Evolutionary conservation across 2,888 invertebrate genomes (phyloP).

Genomic region (Phania funesta): DNA sequence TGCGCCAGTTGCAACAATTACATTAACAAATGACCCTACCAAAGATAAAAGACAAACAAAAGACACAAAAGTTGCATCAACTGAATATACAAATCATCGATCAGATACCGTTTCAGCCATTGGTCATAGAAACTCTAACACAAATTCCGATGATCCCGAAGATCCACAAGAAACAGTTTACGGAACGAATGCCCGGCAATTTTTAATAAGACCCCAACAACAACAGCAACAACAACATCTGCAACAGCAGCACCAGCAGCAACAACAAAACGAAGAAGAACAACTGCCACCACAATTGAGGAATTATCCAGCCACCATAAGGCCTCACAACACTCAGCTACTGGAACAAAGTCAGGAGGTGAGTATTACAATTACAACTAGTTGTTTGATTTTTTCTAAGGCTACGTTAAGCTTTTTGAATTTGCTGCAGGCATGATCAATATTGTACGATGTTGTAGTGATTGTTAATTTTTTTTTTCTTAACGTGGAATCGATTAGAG

Average conservation of each 20-base stretch:
- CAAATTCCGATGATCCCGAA: slow-evolving; percentile 76
- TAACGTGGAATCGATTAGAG: slow-evolving; percentile 36
- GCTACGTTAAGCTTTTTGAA: not conserved
- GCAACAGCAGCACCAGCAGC: slow-evolving; percentile 76
- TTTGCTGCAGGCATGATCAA: not conserved
- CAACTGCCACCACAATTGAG: slow-evolving; percentile 76
- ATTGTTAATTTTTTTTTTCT: not conserved
- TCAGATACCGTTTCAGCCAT: slow-evolving; percentile 68
- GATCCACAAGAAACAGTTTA: slow-evolving; percentile 79
- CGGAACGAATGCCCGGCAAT: slow-evolving; percentile 77
- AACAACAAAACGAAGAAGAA: slow-evolving; percentile 75
- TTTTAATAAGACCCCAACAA: slow-evolving; percentile 78
- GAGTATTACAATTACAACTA: slow-evolving; percentile 64
- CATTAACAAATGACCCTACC: slow-evolving; percentile 69
- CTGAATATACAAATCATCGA: slow-evolving; percentile 77
- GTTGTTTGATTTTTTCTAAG: not conserved
- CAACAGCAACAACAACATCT: slow-evolving; percentile 76
- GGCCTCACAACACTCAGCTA: slow-evolving; percentile 77
- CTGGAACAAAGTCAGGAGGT: slow-evolving; percentile 79
- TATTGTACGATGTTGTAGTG: not conserved
- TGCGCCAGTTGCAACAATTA: slow-evolving; percentile 55
- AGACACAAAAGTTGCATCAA: slow-evolving; percentile 74
- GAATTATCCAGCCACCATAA: slow-evolving; percentile 75
- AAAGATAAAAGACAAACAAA: slow-evolving; percentile 79
- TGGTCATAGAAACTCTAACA: slow-evolving; percentile 64